Conservation (phyloP, 2,797 vertebrate species). For the Selene dorsalis region DNA sequence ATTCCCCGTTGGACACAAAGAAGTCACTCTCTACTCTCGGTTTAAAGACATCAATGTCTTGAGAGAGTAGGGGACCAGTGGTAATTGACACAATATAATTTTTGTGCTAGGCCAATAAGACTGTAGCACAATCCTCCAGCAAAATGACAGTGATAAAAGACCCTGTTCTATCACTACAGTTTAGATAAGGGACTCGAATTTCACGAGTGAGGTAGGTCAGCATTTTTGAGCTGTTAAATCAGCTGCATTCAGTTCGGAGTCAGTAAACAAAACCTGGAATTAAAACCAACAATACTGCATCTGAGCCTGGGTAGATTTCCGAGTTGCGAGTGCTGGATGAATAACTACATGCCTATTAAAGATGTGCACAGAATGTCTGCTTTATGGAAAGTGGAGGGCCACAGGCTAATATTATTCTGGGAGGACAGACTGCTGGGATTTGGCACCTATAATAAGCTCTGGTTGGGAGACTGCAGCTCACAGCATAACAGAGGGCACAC, state of each 20-base stretch:
- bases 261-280: background rate
- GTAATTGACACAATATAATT: constrained; percentile 15
- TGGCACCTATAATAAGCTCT: constrained; percentile 53
- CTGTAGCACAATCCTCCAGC: constrained; percentile 2
- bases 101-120: constrained; percentile 9
- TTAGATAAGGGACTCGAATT: constrained; percentile 37
- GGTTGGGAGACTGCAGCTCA: constrained; percentile 36
- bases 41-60: background rate
- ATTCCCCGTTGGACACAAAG: constrained; percentile 12
- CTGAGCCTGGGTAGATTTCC: background rate
- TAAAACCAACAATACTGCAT: background rate
- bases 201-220: background rate
- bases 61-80: background rate
- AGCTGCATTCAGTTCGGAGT: constrained; percentile 7
- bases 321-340: background rate
- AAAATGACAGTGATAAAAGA: constrained; percentile 17
- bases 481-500: constrained; percentile 47
- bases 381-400: constrained; percentile 9
- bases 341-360: constrained; percentile 16
- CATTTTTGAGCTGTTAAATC: constrained; percentile 23
- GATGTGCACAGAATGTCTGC: constrained; percentile 6
- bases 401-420: constrained; percentile 19
- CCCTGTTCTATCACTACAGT: constrained; percentile 18
- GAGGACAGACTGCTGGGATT: constrained; percentile 19
- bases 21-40: background rate